A percentile compares a stretch with the other conserved stretches of the same genome.
Conservation (phyloP, 2,113 vertebrate species). For the Brachirus orientalis region DNA sequence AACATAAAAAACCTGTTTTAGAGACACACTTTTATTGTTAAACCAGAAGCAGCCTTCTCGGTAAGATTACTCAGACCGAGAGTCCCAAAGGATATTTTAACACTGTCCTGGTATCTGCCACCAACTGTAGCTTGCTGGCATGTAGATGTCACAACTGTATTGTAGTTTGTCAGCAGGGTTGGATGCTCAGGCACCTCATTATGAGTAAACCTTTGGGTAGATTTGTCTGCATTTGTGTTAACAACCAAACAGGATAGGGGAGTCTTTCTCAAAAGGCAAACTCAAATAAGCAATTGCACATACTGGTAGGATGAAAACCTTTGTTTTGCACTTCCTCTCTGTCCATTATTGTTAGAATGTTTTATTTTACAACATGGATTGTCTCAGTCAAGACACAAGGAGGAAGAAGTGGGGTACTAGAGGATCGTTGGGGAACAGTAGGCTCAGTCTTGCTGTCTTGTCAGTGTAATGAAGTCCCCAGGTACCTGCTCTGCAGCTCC, state of each 20-base stretch:
- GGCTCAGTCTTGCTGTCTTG: slow-evolving; percentile 55
- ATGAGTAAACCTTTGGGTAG: slow-evolving; percentile 42
- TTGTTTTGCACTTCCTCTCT: neutral
- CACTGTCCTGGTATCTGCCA: slow-evolving; percentile 59
- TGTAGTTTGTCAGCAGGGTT: slow-evolving; percentile 49
- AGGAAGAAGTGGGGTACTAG: slow-evolving; percentile 17
- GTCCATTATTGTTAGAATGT: neutral
- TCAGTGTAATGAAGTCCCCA: slow-evolving; percentile 80
- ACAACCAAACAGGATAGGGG: neutral
- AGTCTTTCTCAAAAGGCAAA: too few relatives aligned
- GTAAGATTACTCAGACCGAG: slow-evolving; percentile 8
- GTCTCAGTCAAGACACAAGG: slow-evolving; percentile 15
- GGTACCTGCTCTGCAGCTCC: slow-evolving; percentile 64
- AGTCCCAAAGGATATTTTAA: slow-evolving; percentile 53
- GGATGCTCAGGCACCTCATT: slow-evolving; percentile 37
- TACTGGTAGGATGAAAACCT: neutral
- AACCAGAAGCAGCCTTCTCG: neutral
- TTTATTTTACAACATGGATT: neutral
- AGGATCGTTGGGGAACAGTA: slow-evolving; percentile 27
- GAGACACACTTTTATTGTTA: neutral
- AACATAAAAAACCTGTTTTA: neutral
- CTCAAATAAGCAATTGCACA: too few relatives aligned
- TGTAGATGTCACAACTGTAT: slow-evolving; percentile 55
- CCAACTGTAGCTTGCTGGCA: slow-evolving; percentile 59
- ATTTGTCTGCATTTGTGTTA: neutral